Percentiles rank a stretch among this genome's conserved stretches.
Evolutionary conservation across 2,888 invertebrate genomes (phyloP).

Genomic region (Philhelius pedissequus): DNA sequence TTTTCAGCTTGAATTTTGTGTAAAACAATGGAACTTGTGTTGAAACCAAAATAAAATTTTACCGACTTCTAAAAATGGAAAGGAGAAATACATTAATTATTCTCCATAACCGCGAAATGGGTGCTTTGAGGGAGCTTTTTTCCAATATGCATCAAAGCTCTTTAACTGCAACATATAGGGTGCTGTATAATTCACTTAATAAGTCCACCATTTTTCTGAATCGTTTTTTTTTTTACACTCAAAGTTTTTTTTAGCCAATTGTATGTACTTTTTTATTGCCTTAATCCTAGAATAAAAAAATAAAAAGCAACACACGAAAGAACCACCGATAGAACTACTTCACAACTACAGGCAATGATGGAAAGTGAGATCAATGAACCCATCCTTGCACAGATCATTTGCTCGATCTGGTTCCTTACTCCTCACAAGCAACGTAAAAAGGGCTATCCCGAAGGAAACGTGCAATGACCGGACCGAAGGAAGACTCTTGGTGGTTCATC

Average conservation of each 20-base stretch:
- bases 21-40: no score
- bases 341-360: constrained; percentile 62
- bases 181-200: not conserved
- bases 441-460: constrained; percentile 55
- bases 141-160: no score
- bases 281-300: constrained; percentile 61
- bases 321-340: constrained; percentile 12
- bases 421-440: constrained; percentile 25
- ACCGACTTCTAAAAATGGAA: no score
- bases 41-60: no score
- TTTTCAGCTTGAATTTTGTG: no score
- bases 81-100: no score
- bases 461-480: constrained; percentile 48
- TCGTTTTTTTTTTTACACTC: constrained; percentile 3
- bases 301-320: not conserved
- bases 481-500: not conserved
- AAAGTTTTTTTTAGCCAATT: constrained; percentile 25
- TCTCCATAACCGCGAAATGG: no score
- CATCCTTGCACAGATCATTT: constrained; percentile 67
- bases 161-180: not conserved
- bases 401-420: constrained; percentile 35
- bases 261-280: constrained; percentile 62
- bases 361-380: constrained; percentile 68
- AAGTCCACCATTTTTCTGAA: not conserved
- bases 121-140: no score